These are phyloP conservation scores for Tenrec ecaudatus DNA, from an alignment of 2,113 vertebrate species.

Conservation along the genomic window DNA sequence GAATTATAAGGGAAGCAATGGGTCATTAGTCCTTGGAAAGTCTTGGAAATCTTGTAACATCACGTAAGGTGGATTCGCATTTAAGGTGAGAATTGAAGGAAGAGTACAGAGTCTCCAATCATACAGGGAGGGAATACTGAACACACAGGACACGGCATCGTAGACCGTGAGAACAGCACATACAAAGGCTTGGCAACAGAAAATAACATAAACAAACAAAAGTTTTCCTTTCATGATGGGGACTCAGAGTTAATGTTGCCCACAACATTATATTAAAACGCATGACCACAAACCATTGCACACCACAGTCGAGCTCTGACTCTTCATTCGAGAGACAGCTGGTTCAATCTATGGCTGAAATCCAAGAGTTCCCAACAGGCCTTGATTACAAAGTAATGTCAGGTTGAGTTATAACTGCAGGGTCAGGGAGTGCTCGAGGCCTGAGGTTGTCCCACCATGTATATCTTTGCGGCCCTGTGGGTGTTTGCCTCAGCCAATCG, in stretches of 20 bases:
- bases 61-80: neutral
- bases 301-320: neutral
- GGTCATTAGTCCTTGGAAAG: neutral
- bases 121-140: neutral
- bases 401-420: neutral
- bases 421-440: neutral
- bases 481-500: neutral
- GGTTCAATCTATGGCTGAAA: neutral
- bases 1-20: constrained; percentile 18
- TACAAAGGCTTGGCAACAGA: neutral
- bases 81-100: constrained; percentile 30
- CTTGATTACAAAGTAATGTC: neutral
- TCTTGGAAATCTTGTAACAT: neutral
- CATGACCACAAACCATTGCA: neutral
- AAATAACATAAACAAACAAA: constrained; percentile 37
- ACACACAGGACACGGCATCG: neutral
- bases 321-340: constrained; percentile 9
- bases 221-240: constrained; percentile 8
- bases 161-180: neutral
- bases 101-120: neutral
- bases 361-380: neutral
- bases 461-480: neutral
- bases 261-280: constrained; percentile 47
- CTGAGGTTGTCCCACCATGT: neutral
- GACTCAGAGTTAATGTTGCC: constrained; percentile 15